Percentiles rank a stretch among this genome's conserved stretches.
phyloP scores from a whole-genome alignment of 2,888 invertebrate genomes.

The Allophyes oxyacanthae region DNA sequence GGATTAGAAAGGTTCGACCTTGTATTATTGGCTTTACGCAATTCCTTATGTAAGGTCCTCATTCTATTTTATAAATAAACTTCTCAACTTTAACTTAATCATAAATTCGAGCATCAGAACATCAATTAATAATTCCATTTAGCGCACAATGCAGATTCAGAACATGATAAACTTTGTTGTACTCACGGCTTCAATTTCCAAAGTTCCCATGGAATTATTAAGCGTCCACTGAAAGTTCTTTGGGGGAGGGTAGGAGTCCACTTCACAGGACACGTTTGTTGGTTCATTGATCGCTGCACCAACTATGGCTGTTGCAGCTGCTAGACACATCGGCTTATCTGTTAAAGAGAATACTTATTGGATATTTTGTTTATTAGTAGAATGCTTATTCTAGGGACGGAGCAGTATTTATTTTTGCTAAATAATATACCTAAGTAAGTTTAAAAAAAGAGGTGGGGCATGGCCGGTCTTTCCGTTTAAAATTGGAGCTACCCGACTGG shows the following conservation, averaged over 20 bases:
- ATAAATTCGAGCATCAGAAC: slow-evolving; percentile 21
- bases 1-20: too few relatives aligned
- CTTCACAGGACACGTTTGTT: slow-evolving; percentile 94
- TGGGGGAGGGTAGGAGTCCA: slow-evolving; percentile 95
- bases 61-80: slow-evolving; percentile 33
- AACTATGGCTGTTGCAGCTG: slow-evolving; percentile 93
- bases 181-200: slow-evolving; percentile 90
- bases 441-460: too few relatives aligned
- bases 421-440: too few relatives aligned
- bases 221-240: slow-evolving; percentile 96
- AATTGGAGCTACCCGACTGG: too few relatives aligned
- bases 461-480: too few relatives aligned
- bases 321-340: slow-evolving; percentile 95
- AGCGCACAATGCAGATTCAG: slow-evolving; percentile 27
- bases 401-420: too few relatives aligned
- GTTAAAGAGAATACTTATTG: slow-evolving; percentile 42
- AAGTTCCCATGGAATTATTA: slow-evolving; percentile 95
- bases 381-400: too few relatives aligned
- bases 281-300: slow-evolving; percentile 95
- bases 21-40: too few relatives aligned
- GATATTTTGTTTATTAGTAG: neutral
- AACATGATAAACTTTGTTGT: slow-evolving; percentile 20
- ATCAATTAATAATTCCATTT: slow-evolving; percentile 46
- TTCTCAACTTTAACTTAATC: slow-evolving; percentile 14
- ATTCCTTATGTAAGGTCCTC: too few relatives aligned